Evolutionary conservation across 2,113 vertebrate species (phyloP).

Genomic region (Anarrhichthys ocellatus): DNA sequence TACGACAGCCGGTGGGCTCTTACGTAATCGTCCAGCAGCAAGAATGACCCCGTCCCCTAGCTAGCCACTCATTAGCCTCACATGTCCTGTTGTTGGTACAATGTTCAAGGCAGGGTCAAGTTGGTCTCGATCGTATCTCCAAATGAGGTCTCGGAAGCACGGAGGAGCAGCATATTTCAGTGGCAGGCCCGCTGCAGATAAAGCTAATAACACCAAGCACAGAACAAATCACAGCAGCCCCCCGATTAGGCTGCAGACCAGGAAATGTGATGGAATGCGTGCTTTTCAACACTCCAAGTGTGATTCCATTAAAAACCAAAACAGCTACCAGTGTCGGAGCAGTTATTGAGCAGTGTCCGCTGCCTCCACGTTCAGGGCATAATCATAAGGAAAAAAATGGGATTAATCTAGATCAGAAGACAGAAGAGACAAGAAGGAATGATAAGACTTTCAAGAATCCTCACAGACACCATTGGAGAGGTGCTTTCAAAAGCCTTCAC

Average conservation of each 20-base stretch:
- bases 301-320: conserved; percentile 79
- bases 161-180: conserved; percentile 78
- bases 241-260: conserved; percentile 63
- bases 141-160: conserved; percentile 59
- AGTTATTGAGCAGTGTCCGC: background rate
- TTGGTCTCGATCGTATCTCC: conserved; percentile 72
- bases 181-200: conserved; percentile 78
- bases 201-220: conserved; percentile 77
- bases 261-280: conserved; percentile 80
- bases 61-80: conserved; percentile 38
- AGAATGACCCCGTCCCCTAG: conserved; percentile 17
- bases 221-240: conserved; percentile 71
- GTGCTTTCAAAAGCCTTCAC: conserved; percentile 11
- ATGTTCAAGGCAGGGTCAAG: conserved; percentile 58
- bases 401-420: conserved; percentile 48
- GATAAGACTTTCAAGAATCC: conserved; percentile 34
- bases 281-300: conserved; percentile 79
- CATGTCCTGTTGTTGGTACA: conserved; percentile 20
- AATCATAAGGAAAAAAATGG: conserved; percentile 4
- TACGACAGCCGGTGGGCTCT: conserved; percentile 1
- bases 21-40: conserved; percentile 31
- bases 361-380: conserved; percentile 16
- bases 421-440: conserved; percentile 14
- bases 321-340: conserved; percentile 60
- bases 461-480: conserved; percentile 1